Evolutionary conservation across 2,797 vertebrate genomes (phyloP).

Genomic region (Darevskia mixta): DNA sequence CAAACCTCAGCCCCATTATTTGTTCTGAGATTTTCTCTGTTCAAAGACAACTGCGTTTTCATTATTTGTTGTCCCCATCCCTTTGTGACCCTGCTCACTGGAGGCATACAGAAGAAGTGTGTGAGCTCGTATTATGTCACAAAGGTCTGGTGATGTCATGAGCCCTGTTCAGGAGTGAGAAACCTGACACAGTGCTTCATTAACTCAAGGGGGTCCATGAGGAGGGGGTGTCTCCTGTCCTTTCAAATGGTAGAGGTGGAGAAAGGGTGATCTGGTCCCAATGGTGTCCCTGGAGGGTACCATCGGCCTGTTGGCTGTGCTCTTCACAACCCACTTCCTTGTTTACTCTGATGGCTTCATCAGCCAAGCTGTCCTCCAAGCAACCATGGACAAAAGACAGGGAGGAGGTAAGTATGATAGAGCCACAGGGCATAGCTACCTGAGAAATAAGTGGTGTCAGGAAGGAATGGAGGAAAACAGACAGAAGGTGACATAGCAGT

Average conservation of each 20-base stretch:
- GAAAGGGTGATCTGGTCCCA: not conserved
- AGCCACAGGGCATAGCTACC: not conserved
- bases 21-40: not conserved
- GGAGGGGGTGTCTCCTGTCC: conserved; percentile 5
- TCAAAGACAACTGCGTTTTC: not conserved
- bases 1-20: not conserved
- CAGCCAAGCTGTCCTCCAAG: not conserved
- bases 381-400: not conserved
- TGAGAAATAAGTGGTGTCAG: not conserved
- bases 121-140: not conserved
- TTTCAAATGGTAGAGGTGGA: conserved; percentile 14
- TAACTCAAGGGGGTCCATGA: conserved; percentile 14
- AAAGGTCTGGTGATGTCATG: conserved; percentile 58
- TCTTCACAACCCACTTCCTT: not conserved
- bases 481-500: conserved; percentile 24
- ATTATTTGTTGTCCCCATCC: not conserved
- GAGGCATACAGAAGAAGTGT: not conserved
- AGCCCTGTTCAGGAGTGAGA: not conserved
- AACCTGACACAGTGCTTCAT: not conserved
- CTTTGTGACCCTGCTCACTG: not conserved
- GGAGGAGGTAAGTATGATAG: conserved; percentile 11
- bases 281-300: conserved; percentile 38
- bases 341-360: conserved; percentile 38
- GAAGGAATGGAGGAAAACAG: conserved; percentile 25
- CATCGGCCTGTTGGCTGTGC: conserved; percentile 36